These are phyloP conservation scores for Microctenopoma stevenorrisi DNA, from an alignment of 2,797 vertebrate species.

Conservation along the genomic window DNA sequence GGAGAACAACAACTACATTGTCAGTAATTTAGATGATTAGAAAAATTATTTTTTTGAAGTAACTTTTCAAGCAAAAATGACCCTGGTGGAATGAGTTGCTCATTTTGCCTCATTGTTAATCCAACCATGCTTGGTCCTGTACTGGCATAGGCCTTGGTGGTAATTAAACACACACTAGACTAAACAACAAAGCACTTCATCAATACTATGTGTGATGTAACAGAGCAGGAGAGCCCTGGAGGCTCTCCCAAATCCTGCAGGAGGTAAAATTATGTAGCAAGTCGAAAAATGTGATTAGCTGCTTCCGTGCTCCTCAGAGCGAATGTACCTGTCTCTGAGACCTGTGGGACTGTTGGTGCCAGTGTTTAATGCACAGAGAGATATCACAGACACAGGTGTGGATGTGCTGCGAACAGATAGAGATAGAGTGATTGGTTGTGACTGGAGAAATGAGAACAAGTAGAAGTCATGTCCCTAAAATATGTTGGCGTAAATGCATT, in stretches of 20 bases:
- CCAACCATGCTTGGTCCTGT: background rate
- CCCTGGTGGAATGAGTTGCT: too few species aligned
- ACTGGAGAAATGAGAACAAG: background rate
- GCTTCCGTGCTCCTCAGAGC: background rate
- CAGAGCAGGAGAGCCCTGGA: background rate
- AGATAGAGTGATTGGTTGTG: background rate
- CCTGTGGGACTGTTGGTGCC: background rate
- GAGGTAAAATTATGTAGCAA: slow-evolving; percentile 11
- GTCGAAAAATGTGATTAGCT: background rate
- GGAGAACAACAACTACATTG: background rate
- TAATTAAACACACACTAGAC: background rate
- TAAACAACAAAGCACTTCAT: slow-evolving; percentile 5
- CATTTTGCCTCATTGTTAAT: background rate
- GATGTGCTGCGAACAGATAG: background rate
- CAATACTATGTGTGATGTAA: background rate
- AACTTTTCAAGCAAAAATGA: background rate
- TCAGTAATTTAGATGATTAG: background rate
- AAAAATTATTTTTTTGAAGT: background rate
- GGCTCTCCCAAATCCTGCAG: background rate
- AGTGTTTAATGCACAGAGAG: background rate
- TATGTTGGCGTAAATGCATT: background rate
- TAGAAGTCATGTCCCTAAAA: background rate
- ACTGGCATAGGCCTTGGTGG: background rate
- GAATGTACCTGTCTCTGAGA: background rate
- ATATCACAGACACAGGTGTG: background rate